Evolutionary conservation across 2,888 invertebrate species (phyloP).

Genomic region (Cheilosia soror): DNA sequence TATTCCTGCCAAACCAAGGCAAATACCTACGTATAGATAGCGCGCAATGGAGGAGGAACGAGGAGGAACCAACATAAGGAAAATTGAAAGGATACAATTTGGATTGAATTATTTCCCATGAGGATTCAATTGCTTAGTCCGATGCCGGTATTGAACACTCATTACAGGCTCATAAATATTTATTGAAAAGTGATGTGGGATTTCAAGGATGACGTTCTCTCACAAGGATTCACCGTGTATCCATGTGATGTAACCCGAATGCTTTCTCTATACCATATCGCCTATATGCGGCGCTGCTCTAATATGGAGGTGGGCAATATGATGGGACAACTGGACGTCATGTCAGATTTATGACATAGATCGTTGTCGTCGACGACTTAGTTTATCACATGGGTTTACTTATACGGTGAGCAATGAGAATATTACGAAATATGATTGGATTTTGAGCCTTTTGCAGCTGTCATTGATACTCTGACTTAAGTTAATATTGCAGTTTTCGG

Average conservation of each 20-base stretch:
- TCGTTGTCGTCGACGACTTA: slow-evolving; percentile 57
- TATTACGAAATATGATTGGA: slow-evolving; percentile 73
- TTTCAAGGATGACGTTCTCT: slow-evolving; percentile 70
- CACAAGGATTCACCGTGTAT: slow-evolving; percentile 48
- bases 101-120: slow-evolving; percentile 76
- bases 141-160: slow-evolving; percentile 73
- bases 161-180: slow-evolving; percentile 76
- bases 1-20: slow-evolving; percentile 14
- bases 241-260: not conserved
- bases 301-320: slow-evolving; percentile 25
- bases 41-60: not conserved
- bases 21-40: not conserved
- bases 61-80: slow-evolving; percentile 47
- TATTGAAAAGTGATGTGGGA: slow-evolving; percentile 76
- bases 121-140: slow-evolving; percentile 74
- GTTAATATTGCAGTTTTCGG: slow-evolving; percentile 65
- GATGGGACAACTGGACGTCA: slow-evolving; percentile 67
- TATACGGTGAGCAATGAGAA: slow-evolving; percentile 62
- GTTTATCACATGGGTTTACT: slow-evolving; percentile 71
- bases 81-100: slow-evolving; percentile 72
- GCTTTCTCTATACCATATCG: no score
- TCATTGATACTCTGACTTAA: slow-evolving; percentile 63
- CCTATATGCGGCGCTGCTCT: not conserved
- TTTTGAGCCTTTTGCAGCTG: slow-evolving; percentile 72
- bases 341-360: slow-evolving; percentile 74